Evolutionary conservation across 92 coral and sea anemone genomes (phyloP), one percentile per base, ranked within the genome.

Genomic region (Porites cylindrica): DNA sequence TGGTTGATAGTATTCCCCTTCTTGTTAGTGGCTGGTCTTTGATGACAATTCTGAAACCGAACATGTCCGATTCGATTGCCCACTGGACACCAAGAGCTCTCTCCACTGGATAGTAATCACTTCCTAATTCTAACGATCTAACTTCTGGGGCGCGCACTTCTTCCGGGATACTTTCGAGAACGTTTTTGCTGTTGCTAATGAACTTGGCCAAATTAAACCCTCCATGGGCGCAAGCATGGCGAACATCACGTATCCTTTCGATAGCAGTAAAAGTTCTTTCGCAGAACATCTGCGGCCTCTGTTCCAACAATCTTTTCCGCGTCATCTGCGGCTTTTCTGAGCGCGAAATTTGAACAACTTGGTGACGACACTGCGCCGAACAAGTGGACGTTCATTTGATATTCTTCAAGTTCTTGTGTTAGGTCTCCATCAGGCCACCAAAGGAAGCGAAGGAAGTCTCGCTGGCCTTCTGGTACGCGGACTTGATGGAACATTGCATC

Each of bases 401-500:
- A 83, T 5, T 84, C 81, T 26, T 75, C 58, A 4, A 75, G 72
- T 20, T 76, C 66, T 19, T 26, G 16, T 8, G 51, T 61, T 47
- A 10, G 24, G 24, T 23, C 24, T 23, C 24, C 24, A 23, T 23
- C 24, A 23, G 82, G 56, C 88, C 88, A 84, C 82, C 88, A 84
- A 10, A 84, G 51, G 65, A 73, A 84, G 1, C 82, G n/a, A 8
- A 66, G 82, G 38, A 84, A 76, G 38, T 76, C 58, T 20, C 90
- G 79, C 61, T 87, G 86, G 1, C 21, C 9, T 4, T 69, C 69
- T 21, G 50, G 43, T 1, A 86, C 90, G 24, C 90, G 58, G 11
- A 86, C 90, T 32, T 86, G 85, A 29, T 78, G 61, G 38, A 86
- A 86, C 90, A 86, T 68, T 8, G 69, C 66, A 6, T 86, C 79